Evolutionary conservation across 2,797 vertebrate species (phyloP).

Genomic region (Sebastiscus tertius): DNA sequence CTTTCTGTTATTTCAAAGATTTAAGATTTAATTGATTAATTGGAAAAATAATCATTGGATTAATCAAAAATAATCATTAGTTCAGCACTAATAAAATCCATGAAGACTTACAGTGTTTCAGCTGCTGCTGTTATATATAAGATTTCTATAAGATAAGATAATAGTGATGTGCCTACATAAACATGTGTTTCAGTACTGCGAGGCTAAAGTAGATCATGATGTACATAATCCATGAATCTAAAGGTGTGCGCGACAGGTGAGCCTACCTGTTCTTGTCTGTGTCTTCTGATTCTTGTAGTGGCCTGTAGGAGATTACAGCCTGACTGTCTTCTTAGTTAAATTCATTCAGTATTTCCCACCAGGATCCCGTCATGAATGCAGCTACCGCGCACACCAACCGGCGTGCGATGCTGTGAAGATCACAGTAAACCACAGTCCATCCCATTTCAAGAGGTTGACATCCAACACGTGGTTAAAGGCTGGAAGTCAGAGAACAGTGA

Average conservation of each 20-base stretch:
- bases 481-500: constrained; percentile 36
- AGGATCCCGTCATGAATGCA: constrained; percentile 11
- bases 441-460: constrained; percentile 48
- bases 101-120: neutral
- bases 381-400: constrained; percentile 4
- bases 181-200: neutral
- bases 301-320: neutral
- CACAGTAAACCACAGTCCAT: constrained; percentile 5
- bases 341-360: neutral
- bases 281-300: neutral
- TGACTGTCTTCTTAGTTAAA: constrained; percentile 6
- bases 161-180: neutral
- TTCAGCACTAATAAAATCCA: neutral
- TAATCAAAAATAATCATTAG: neutral
- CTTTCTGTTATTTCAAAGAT: neutral
- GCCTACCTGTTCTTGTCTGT: constrained; percentile 40
- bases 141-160: neutral
- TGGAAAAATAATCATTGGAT: neutral
- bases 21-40: neutral
- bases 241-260: neutral
- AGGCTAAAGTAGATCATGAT: neutral
- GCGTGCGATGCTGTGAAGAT: constrained; percentile 53
- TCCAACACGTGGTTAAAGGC: constrained; percentile 54
- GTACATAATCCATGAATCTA: neutral
- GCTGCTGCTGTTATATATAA: neutral